phyloP scores from a whole-genome alignment of 2,113 vertebrate species.

The Strix aluco region DNA sequence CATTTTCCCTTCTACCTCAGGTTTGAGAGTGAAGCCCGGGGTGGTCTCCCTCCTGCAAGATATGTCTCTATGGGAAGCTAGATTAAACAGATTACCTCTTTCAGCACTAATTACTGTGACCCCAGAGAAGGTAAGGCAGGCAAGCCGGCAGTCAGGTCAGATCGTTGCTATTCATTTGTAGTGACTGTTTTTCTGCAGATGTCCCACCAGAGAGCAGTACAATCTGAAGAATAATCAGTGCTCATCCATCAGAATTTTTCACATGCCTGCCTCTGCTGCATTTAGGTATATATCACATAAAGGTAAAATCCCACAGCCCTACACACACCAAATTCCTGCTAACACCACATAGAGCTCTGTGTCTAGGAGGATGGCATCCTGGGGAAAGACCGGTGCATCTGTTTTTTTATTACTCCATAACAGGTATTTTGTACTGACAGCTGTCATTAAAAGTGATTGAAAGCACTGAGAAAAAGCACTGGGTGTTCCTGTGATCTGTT shows the following conservation, averaged over 20 bases:
- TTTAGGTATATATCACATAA: neutral
- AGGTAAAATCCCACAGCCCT: neutral
- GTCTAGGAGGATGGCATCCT: neutral
- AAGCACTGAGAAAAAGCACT: neutral
- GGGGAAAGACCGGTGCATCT: neutral
- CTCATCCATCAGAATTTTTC: neutral
- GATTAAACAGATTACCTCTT: neutral
- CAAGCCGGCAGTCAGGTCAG: neutral
- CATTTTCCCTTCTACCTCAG: neutral
- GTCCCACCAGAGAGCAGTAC: conserved; percentile 50
- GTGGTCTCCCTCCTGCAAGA: neutral
- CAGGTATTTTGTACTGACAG: neutral
- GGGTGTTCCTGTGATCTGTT: neutral
- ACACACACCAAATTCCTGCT: neutral
- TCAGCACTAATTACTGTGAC: neutral
- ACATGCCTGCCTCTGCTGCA: neutral
- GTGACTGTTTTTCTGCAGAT: neutral
- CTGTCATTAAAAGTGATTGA: neutral
- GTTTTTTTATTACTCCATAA: neutral
- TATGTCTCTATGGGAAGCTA: neutral
- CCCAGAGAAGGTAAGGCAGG: neutral
- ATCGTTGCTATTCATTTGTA: neutral
- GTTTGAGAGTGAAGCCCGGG: neutral
- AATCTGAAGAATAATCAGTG: conserved; percentile 30
- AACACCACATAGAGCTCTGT: neutral